These are phyloP conservation scores for Uromys caudimaculatus DNA, from an alignment of 2,797 vertebrate species.

Conservation along the genomic window DNA sequence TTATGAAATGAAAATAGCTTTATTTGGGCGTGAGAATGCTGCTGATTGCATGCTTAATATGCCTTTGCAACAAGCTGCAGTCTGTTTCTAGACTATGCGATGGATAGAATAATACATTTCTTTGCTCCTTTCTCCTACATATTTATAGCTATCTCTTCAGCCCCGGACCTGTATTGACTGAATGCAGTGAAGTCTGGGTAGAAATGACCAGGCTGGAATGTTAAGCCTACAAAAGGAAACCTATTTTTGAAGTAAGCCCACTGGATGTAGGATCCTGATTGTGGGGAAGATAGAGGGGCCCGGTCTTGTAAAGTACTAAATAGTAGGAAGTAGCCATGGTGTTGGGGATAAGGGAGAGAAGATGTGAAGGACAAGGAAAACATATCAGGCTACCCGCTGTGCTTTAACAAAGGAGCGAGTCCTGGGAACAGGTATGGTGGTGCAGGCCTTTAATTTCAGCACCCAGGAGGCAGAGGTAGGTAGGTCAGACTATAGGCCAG, in stretches of 20 bases:
- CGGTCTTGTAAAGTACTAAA: background rate
- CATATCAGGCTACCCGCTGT: background rate
- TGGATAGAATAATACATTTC: constrained; percentile 57
- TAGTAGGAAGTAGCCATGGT: background rate
- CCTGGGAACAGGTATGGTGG: background rate
- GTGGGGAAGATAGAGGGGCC: background rate
- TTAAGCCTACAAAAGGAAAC: background rate
- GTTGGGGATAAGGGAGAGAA: background rate
- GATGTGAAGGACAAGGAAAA: background rate
- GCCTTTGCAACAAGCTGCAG: constrained; percentile 60
- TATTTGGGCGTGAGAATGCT: constrained; percentile 72
- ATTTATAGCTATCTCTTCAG: background rate
- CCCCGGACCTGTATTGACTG: background rate
- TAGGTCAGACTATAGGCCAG: background rate
- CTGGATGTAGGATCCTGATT: background rate
- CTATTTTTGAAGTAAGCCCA: background rate
- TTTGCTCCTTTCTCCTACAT: background rate
- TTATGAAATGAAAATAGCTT: constrained; percentile 83
- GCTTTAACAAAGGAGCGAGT: background rate
- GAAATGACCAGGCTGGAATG: background rate
- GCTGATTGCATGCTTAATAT: constrained; percentile 74
- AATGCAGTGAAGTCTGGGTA: background rate
- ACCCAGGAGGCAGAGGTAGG: background rate
- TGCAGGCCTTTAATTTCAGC: background rate
- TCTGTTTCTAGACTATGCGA: constrained; percentile 13